phyloP scores from a whole-genome alignment of 1,140 invertebrate genomes.

The Diabrotica undecimpunctata region DNA sequence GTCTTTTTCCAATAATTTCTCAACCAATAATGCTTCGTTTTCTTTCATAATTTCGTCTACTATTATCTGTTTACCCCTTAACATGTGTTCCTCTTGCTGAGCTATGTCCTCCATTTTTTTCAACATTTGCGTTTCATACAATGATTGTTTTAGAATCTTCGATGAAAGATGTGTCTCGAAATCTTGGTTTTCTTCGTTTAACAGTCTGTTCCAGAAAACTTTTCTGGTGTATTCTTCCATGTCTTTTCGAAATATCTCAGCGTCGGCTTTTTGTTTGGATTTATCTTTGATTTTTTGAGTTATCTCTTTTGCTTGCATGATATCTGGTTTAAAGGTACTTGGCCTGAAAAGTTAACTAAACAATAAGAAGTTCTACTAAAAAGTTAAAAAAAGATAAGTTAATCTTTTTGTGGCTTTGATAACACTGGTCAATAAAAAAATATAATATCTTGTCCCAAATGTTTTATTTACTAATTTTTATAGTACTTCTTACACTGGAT shows the following conservation, averaged over 20 bases:
- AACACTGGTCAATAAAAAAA: too few species aligned
- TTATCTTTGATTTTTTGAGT: conserved; percentile 41
- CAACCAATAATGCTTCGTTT: conserved; percentile 49
- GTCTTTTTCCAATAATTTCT: conserved; percentile 48
- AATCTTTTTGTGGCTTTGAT: too few species aligned
- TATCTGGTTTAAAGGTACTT: conserved; percentile 24
- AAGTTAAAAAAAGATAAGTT: too few species aligned
- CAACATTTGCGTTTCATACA: conserved; percentile 61
- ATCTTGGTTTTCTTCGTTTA: conserved; percentile 48
- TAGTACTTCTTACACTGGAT: too few species aligned
- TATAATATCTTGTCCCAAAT: too few species aligned
- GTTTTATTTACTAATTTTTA: too few species aligned
- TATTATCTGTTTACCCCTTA: conserved; percentile 51
- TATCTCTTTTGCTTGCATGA: conserved; percentile 31
- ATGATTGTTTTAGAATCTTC: conserved; percentile 56
- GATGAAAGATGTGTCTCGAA: conserved; percentile 51
- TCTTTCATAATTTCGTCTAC: conserved; percentile 50
- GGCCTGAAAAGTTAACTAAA: background rate
- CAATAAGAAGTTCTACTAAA: too few species aligned
- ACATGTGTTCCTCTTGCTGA: conserved; percentile 52
- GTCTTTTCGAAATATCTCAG: conserved; percentile 32
- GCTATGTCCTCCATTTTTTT: conserved; percentile 57
- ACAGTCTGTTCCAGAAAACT: conserved; percentile 45
- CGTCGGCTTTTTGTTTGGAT: conserved; percentile 26
- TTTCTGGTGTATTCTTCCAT: conserved; percentile 43